A percentile compares a stretch with the other conserved stretches of the same genome.
Evolutionary conservation across 2,113 vertebrate species (phyloP).

Genomic region (Euleptes europaea): DNA sequence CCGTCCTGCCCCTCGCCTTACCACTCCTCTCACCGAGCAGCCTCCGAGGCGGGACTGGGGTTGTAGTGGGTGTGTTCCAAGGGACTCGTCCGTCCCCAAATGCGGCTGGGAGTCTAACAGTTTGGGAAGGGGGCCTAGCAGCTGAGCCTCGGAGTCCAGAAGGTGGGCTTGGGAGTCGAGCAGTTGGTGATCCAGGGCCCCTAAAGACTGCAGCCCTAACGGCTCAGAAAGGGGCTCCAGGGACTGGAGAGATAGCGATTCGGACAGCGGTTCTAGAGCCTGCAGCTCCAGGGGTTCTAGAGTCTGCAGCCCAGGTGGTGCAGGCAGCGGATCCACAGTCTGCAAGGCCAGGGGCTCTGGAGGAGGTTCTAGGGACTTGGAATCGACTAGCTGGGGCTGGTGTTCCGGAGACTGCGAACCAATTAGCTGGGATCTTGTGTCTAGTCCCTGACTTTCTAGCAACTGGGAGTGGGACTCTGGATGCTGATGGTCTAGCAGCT

Average conservation of each 20-base stretch:
- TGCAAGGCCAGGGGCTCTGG: constrained; percentile 72
- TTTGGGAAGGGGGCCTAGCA: constrained; percentile 74
- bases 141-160: constrained; percentile 71
- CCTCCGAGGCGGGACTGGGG: constrained; percentile 44
- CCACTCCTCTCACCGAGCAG: constrained; percentile 63
- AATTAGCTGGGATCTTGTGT: constrained; percentile 67
- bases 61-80: constrained; percentile 66
- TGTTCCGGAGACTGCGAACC: constrained; percentile 73
- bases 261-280: constrained; percentile 65
- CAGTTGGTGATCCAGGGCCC: constrained; percentile 69
- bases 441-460: constrained; percentile 71
- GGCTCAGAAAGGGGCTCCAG: constrained; percentile 77
- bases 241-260: constrained; percentile 74
- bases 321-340: constrained; percentile 67
- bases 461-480: constrained; percentile 73
- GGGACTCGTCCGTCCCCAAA: constrained; percentile 61
- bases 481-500: constrained; percentile 71
- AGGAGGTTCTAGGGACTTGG: constrained; percentile 70
- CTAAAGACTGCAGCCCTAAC: constrained; percentile 74
- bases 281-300: constrained; percentile 75
- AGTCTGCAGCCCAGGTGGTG: constrained; percentile 63
- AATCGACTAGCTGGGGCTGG: constrained; percentile 49
- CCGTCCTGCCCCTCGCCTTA: constrained; percentile 67
- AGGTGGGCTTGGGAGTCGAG: constrained; percentile 59
- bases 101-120: constrained; percentile 73